Base-by-base conservation (phyloP, 2,888 invertebrate species). In the Cloeon dipterum region DNA sequence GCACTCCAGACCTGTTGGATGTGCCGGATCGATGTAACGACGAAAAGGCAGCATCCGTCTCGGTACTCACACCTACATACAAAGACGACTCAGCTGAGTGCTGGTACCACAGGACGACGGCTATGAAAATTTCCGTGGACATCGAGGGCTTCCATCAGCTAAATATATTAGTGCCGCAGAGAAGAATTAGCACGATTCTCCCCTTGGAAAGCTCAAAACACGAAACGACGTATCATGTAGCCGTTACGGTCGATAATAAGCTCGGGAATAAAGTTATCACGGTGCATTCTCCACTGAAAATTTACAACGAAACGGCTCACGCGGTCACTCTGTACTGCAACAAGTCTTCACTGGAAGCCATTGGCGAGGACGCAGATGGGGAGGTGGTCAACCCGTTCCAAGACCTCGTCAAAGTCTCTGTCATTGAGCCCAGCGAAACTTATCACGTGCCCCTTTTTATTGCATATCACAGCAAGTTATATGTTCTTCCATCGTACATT, bases 401-500 rank as follows among this genome's bases (percentile, higher is more conserved):
- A 43, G 74, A 76, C 41, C 73, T 72, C 40, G 68, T 75, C 59
- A 61, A 74, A 36, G 62, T 83, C 35, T 66, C 71, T 0, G 71
- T 76, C 18, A 58, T 85, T 16, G 74, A 75, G 39, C 74, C 81
- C 0, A 71, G 74, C 44, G 74, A 77, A 46, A 65, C 66, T 0
- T 81, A 71, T 52, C 70, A 74, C 46, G 69, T 83, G 19, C 83
- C 85, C 2, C 57, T 83, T 29, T 71, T 71, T 48, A 68, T 82
- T 36, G 81, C 82, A 2, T 82, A 81, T 49, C 78, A 83, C 49
- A 79, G 78, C 55, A 70, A 73, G 44, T 58, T 85, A 38, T 74
- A 70, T 52, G 55, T 81, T 26, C 64, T 74, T 49, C 82, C 82
- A 4, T 68, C 74, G 4, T 71, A 75, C 48, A 23, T 33, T 21